phyloP scores from a whole-genome alignment of 1,140 invertebrate species.

The Bombus turneri region DNA sequence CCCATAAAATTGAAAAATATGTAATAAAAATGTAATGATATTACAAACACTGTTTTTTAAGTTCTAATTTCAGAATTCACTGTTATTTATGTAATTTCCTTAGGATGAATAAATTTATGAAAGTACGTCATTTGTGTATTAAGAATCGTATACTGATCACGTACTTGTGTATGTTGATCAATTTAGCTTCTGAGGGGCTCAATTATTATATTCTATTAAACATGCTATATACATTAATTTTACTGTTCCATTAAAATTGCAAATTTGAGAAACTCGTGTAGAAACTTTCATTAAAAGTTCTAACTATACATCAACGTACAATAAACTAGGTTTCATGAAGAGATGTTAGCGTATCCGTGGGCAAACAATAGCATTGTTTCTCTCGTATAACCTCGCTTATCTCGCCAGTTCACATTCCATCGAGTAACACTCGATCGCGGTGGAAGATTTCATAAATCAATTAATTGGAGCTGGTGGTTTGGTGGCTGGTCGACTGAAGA shows the following conservation, averaged over 20 bases:
- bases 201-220: not conserved
- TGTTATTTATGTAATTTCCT: too few relatives aligned
- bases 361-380: not conserved
- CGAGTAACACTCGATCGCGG: not conserved
- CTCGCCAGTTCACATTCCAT: conserved; percentile 3
- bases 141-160: too few relatives aligned
- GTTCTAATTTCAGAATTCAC: too few relatives aligned
- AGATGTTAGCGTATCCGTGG: not conserved
- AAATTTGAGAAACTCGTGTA: not conserved
- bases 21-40: too few relatives aligned
- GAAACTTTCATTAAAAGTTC: not conserved
- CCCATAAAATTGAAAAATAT: too few relatives aligned
- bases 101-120: too few relatives aligned
- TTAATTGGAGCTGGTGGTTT: conserved; percentile 17
- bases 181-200: not conserved
- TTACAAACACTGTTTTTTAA: too few relatives aligned
- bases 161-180: not conserved
- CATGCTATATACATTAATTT: not conserved
- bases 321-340: not conserved
- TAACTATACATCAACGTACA: not conserved
- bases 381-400: conserved; percentile 4
- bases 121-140: too few relatives aligned
- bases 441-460: conserved; percentile 38
- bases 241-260: not conserved
- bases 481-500: conserved; percentile 22